Base-by-base conservation (phyloP, 2,888 invertebrate species). In the Poecilus cupreus region DNA sequence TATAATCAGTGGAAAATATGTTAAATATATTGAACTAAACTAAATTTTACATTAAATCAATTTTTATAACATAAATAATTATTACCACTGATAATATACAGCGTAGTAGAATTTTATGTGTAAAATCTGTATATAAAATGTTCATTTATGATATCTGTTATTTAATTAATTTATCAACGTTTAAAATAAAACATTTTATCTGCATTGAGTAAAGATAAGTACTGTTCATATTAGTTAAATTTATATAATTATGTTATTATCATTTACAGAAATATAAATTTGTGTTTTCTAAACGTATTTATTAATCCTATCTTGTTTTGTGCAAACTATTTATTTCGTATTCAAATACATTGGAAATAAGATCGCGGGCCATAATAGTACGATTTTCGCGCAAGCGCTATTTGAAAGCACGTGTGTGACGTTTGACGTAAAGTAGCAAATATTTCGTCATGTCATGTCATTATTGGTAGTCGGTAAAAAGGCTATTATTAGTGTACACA, bases 381-480 rank as follows among this genome's bases (percentile, higher is more conserved):
- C 18, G 54, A 11, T 5, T 1, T 51, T 51, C 13, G 64, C 32
- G 37, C 64, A 37, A 10, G 72, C 72, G 72, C 72, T 46, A 10
- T 72, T 16, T 3, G 20, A 10, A 68, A 51, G 75, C 51, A 75
- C 75, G 37, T 75, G 37, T 75, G 75, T 75, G 51, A 75, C 75
- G 54, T 75, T 75, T 51, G 37, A 51, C 49, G 26, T 75, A 75
- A 51, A 43, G 24, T 46, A 20, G 49, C n/a, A 49, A 43, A 46
- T 46, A 72, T 75, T 46, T 75, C 26, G 75, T 75, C 49, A 75
- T 75, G 75, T 75, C 75, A 75, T 75, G 49, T 75, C n/a, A n/a
- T n/a, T 32, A 51, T 75, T 75, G 46, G 43, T 72, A 75, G 49
- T 26, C 13, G 13, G 26, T 32, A 18, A 26, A 26, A 51, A 43